Evolutionary conservation across 2,113 vertebrate species (phyloP).

Genomic region (Parotia lawesii): DNA sequence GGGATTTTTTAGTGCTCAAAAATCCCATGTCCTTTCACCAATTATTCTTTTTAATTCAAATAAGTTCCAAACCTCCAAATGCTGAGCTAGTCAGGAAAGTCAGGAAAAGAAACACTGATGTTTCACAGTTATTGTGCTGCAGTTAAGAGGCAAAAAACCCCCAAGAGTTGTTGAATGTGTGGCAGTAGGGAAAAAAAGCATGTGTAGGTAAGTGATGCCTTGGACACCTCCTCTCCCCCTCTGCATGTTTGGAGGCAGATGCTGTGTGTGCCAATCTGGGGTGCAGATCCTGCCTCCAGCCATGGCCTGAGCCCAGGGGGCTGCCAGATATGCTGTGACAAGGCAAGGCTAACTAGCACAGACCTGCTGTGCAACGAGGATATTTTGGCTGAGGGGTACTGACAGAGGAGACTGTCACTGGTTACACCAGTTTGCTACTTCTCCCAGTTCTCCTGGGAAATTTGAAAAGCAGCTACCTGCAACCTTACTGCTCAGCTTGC

Average conservation of each 20-base stretch:
- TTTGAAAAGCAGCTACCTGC: neutral
- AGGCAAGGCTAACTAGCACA: neutral
- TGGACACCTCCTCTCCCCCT: neutral
- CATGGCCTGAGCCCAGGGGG: neutral
- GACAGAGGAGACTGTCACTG: neutral
- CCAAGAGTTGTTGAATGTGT: neutral
- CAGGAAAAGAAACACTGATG: neutral
- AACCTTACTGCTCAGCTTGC: neutral
- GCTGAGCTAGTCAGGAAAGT: neutral
- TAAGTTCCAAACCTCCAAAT: neutral
- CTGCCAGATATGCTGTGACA: neutral
- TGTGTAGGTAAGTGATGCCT: fast-evolving
- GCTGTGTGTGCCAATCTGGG: fast-evolving
- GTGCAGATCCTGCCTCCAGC: neutral
- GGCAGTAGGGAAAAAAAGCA: neutral
- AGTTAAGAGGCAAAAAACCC: fast-evolving
- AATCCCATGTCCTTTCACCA: neutral
- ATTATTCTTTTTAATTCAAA: neutral
- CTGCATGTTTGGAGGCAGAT: neutral
- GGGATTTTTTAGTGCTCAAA: neutral
- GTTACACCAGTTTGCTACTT: neutral
- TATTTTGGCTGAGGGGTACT: neutral
- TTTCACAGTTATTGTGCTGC: neutral
- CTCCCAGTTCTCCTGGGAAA: neutral
- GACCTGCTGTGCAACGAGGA: fast-evolving